A percentile compares a stretch with the other conserved stretches of the same genome.
Evolutionary conservation across 2,797 vertebrate species (phyloP).

Genomic region (Cygnus olor): DNA sequence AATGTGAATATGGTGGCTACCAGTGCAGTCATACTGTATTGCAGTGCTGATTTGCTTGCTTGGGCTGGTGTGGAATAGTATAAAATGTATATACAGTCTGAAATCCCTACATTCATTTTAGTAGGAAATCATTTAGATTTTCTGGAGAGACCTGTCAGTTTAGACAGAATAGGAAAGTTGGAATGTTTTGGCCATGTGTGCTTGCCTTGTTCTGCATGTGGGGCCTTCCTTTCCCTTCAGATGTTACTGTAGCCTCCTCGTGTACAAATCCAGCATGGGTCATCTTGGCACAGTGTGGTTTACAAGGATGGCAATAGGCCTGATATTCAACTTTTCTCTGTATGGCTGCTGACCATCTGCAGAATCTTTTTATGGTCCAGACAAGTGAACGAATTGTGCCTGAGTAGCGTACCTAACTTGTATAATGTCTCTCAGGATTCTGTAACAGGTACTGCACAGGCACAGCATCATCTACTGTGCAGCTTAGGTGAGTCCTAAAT

Average conservation of each 20-base stretch:
- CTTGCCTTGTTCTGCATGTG: not conserved
- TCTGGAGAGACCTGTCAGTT: not conserved
- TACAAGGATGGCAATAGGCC: not conserved
- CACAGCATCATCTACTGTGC: not conserved
- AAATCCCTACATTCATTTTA: not conserved
- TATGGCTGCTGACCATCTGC: not conserved
- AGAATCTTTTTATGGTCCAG: not conserved
- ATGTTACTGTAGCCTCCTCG: not conserved
- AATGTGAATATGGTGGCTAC: not conserved
- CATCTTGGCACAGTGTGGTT: not conserved
- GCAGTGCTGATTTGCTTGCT: not conserved
- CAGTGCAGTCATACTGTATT: not conserved
- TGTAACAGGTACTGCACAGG: not conserved
- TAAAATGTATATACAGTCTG: not conserved
- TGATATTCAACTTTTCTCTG: accelerated
- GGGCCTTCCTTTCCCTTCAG: not conserved
- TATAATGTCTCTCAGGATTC: not conserved
- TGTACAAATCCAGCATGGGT: not conserved
- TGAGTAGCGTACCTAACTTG: not conserved
- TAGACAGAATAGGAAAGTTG: not conserved
- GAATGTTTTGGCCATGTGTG: not conserved
- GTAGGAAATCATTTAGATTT: not conserved
- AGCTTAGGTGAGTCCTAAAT: not conserved
- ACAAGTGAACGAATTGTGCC: not conserved
- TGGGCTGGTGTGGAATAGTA: not conserved